Conservation (phyloP, 1,140 invertebrate species). For the Atta colombica region DNA sequence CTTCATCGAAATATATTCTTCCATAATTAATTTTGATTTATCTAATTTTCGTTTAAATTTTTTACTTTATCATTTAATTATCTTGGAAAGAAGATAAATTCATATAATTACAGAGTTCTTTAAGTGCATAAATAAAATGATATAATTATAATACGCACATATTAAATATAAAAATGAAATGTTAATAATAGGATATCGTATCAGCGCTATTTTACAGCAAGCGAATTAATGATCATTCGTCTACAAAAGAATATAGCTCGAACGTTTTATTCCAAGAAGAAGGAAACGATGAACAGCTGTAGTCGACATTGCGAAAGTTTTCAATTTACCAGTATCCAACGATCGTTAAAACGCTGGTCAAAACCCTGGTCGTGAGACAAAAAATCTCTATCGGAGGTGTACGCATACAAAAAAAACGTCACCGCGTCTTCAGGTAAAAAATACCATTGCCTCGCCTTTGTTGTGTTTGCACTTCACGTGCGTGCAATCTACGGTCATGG, state of each 20-base stretch:
- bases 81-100: background rate
- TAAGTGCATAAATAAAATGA: background rate
- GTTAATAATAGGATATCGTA: background rate
- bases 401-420: conserved; percentile 31
- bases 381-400: conserved; percentile 55
- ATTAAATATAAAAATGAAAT: conserved; percentile 17
- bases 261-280: conserved; percentile 39
- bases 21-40: background rate
- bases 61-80: background rate
- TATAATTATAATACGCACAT: background rate
- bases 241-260: background rate
- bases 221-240: background rate
- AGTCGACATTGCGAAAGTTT: conserved; percentile 71
- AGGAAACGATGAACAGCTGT: conserved; percentile 42
- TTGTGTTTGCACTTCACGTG: conserved; percentile 60
- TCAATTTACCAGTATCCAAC: conserved; percentile 32
- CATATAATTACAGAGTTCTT: background rate
- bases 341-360: conserved; percentile 39
- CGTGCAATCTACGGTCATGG: conserved; percentile 56
- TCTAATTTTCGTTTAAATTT: background rate
- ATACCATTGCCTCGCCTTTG: conserved; percentile 10
- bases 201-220: background rate
- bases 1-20: background rate
- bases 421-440: conserved; percentile 38
- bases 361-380: conserved; percentile 59